Evolutionary conservation across 2,797 vertebrate genomes (phyloP).

Genomic region (Pelobates cultripes): DNA sequence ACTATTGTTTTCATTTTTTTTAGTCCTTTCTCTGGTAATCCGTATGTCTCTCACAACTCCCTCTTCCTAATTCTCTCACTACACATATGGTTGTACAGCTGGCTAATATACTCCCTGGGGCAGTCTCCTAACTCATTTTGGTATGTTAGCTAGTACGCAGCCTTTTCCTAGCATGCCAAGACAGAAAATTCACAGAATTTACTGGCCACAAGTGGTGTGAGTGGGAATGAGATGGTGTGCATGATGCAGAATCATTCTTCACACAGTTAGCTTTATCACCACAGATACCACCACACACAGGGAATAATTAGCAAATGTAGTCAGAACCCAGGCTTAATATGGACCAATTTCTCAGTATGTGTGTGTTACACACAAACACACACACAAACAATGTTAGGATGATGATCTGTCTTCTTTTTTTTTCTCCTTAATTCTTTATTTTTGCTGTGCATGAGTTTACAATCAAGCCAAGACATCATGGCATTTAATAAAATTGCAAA

Average conservation of each 20-base stretch:
- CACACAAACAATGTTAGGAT: too few species aligned
- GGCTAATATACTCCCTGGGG: background rate
- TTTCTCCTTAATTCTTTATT: too few species aligned
- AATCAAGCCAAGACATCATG: too few species aligned
- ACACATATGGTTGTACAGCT: conserved; percentile 12
- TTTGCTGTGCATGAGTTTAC: too few species aligned
- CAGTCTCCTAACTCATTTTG: background rate
- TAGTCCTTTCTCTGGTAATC: background rate
- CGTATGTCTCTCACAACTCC: background rate
- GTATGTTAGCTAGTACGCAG: background rate
- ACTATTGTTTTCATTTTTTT: background rate
- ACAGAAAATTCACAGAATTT: conserved; percentile 1
- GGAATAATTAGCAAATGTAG: background rate
- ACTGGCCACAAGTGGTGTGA: background rate
- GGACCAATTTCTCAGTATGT: too few species aligned
- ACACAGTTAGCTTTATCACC: background rate
- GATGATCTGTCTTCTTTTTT: too few species aligned
- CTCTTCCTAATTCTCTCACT: conserved; percentile 4
- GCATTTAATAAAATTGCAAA: too few species aligned
- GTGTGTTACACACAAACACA: too few species aligned
- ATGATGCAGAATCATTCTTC: background rate
- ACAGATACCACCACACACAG: background rate
- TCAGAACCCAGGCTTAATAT: too few species aligned
- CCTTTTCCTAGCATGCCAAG: conserved; percentile 1
- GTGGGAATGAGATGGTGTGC: background rate